Base-by-base conservation (phyloP, 2,888 invertebrate genomes). In the Oligia fasciuncula region DNA sequence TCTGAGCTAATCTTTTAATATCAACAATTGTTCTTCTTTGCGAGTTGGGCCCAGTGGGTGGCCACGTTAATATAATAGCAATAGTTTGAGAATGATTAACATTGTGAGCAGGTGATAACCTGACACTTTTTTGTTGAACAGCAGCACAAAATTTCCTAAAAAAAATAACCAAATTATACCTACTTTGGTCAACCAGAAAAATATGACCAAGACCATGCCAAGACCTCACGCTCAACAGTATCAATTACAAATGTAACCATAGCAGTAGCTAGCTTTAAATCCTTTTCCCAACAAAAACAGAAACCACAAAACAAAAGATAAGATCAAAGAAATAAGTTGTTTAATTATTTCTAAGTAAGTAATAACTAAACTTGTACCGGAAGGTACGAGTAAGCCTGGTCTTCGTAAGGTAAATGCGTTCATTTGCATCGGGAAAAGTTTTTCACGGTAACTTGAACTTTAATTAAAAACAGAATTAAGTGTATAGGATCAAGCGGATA, bases 381-480 rank as follows among this genome's bases (percentile, higher is more conserved):
- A 88, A 81, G 79, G 79, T n/a, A n/a, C n/a, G n/a, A n/a, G n/a
- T 72, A 74, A 69, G 65, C 51, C 66, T 76, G 69, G 74, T 60
- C 79, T 74, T 73, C 76, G 79, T 85, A 87, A 86, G 83, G 85
- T 85, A 88, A 85, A 88, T 90, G 88, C 89, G 91, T 92, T 93
- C 93, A 94, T 95, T 95, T 95, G 93, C 95, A 93, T 95, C 87
- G 88, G 87, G 87, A 89, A 90, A 93, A 93, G 91, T 93, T 93
- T 93, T 95, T 95, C 95, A 96, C 95, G 96, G 94, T 90, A 92
- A 92, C 94, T 94, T 96, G 94, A 94, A 94, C 94, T 95, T 95
- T 95, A 96, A 96, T 96, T 96, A 95, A 95, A 95, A 95, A 93
- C 91, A 92, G 91, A 92, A 94, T 93, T 92, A 93, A 91, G 90